These are phyloP conservation scores for Drosophila barbarae DNA, from an alignment of 2,888 invertebrate genomes.

Conservation along the genomic window DNA sequence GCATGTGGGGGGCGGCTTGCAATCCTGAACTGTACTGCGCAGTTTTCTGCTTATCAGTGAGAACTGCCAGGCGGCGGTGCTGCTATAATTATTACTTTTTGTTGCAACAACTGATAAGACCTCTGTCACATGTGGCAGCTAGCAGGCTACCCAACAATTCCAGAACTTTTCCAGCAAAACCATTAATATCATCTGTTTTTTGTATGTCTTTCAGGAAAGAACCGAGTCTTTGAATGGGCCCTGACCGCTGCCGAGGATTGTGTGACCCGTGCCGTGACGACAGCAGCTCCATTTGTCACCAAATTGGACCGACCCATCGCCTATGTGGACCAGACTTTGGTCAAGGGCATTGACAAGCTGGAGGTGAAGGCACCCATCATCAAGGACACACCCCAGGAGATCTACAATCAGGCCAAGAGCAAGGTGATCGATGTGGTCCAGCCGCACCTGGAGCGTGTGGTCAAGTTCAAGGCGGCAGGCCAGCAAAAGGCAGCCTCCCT, in stretches of 20 bases:
- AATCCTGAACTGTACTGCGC: constrained; percentile 10
- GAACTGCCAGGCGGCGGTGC: constrained; percentile 6
- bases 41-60: constrained; percentile 9
- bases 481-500: constrained; percentile 83
- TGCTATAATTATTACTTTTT: constrained; percentile 7
- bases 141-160: neutral
- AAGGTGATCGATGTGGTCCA: constrained; percentile 82
- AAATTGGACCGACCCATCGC: constrained; percentile 81
- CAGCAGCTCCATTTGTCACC: constrained; percentile 82
- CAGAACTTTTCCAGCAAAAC: neutral
- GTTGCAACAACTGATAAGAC: constrained; percentile 11
- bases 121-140: constrained; percentile 9
- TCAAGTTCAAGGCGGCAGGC: constrained; percentile 76
- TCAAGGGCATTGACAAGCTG: constrained; percentile 84
- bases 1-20: constrained; percentile 48
- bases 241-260: constrained; percentile 84
- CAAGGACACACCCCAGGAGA: constrained; percentile 84
- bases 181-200: neutral
- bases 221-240: constrained; percentile 85
- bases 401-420: constrained; percentile 82
- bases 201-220: constrained; percentile 80
- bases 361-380: constrained; percentile 85
- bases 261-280: constrained; percentile 83
- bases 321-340: constrained; percentile 84
- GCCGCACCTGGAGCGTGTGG: constrained; percentile 80